phyloP scores from a whole-genome alignment of 35 echinoderm and acorn worm genomes.

The Patiria miniata region DNA sequence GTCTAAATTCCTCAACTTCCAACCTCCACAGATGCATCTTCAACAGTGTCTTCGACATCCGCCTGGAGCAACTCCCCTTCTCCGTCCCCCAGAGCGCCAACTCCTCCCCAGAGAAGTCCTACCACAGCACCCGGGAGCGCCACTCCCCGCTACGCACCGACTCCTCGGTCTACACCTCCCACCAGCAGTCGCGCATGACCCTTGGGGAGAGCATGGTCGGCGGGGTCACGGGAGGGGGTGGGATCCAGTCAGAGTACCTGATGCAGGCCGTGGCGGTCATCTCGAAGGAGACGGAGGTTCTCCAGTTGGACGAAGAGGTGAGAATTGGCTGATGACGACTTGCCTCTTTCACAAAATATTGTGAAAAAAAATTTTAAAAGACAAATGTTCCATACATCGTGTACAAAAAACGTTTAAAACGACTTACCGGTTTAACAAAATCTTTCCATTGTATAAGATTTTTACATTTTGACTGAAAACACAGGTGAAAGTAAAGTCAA shows the following conservation, averaged over 20 bases:
- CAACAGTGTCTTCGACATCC: conserved; percentile 89
- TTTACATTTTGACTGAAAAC: too few relatives aligned
- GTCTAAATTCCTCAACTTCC: neutral
- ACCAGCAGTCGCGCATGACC: neutral
- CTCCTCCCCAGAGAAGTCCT: conserved; percentile 60
- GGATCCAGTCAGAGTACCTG: conserved; percentile 40
- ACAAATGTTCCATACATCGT: too few relatives aligned
- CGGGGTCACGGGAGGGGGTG: conserved; percentile 1
- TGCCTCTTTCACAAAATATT: too few relatives aligned
- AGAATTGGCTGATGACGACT: too few relatives aligned
- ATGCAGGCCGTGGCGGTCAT: conserved; percentile 84
- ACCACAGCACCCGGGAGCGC: conserved; percentile 55
- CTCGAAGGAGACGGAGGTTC: conserved; percentile 86
- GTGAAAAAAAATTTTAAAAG: too few relatives aligned
- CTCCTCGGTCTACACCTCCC: neutral
- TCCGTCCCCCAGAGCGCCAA: conserved; percentile 22
- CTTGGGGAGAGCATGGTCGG: neutral
- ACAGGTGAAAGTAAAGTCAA: too few relatives aligned
- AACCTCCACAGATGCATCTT: conserved; percentile 72
- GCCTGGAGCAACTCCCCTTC: conserved; percentile 54
- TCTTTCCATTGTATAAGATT: too few relatives aligned
- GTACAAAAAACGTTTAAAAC: too few relatives aligned
- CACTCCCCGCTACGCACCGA: conserved; percentile 32
- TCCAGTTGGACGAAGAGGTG: conserved; percentile 77
- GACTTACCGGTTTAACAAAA: too few relatives aligned